Percentiles rank a stretch among this genome's conserved stretches.
Conservation (phyloP, 2,888 invertebrate species). For the Agrilus biguttatus region DNA sequence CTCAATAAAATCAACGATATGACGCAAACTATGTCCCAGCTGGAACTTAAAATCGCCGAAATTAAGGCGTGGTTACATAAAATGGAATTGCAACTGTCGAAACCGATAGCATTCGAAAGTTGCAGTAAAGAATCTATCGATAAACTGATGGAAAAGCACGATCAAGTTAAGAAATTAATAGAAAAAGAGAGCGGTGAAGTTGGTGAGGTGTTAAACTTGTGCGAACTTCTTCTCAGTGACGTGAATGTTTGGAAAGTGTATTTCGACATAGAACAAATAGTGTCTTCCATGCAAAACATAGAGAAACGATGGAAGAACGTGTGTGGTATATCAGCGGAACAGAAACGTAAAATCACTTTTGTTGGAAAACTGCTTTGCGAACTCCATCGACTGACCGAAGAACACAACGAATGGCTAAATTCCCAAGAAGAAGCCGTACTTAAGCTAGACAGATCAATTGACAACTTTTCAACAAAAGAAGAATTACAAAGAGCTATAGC, state of each 20-base stretch:
- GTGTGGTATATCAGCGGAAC: slow-evolving; percentile 56
- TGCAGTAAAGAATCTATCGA: slow-evolving; percentile 52
- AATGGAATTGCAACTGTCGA: slow-evolving; percentile 54
- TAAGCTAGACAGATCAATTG: slow-evolving; percentile 43
- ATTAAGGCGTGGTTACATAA: slow-evolving; percentile 58
- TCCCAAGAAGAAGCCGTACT: slow-evolving; percentile 47
- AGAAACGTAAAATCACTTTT: slow-evolving; percentile 50
- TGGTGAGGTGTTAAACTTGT: slow-evolving; percentile 63
- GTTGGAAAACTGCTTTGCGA: slow-evolving; percentile 48
- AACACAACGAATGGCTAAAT: slow-evolving; percentile 46
- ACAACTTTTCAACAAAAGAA: slow-evolving; percentile 36
- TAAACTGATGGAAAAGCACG: slow-evolving; percentile 53
- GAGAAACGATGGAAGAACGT: slow-evolving; percentile 70
- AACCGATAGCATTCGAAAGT: slow-evolving; percentile 52
- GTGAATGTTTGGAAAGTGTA: slow-evolving; percentile 57
- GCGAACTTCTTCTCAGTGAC: slow-evolving; percentile 62
- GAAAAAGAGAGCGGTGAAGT: slow-evolving; percentile 65
- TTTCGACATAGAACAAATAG: slow-evolving; percentile 54
- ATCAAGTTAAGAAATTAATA: slow-evolving; percentile 57
- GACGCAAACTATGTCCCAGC: slow-evolving; percentile 50
- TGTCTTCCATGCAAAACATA: slow-evolving; percentile 50
- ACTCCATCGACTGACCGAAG: slow-evolving; percentile 37
- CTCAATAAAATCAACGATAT: slow-evolving; percentile 59
- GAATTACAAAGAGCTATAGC: slow-evolving; percentile 43
- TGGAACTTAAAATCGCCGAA: slow-evolving; percentile 58